A percentile compares a stretch with the other conserved stretches of the same genome.
phyloP scores from a whole-genome alignment of 1,140 invertebrate species.

The Pteromalus puparum region DNA sequence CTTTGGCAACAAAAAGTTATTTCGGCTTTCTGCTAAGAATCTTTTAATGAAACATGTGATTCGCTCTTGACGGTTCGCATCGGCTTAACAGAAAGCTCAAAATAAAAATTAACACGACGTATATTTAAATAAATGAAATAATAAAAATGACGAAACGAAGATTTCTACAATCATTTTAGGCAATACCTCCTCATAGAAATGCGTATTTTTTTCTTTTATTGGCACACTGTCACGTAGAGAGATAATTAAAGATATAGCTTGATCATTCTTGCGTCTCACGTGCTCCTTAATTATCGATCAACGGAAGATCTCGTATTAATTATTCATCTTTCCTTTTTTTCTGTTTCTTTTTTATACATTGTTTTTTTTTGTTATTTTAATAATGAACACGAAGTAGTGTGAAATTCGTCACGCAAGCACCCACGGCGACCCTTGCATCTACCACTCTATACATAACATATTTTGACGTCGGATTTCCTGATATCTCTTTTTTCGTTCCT shows the following conservation, averaged over 20 bases:
- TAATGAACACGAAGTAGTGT: slow-evolving; percentile 32
- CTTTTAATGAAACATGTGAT: slow-evolving; percentile 5
- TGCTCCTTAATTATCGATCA: slow-evolving; percentile 37
- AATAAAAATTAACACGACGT: slow-evolving; percentile 42
- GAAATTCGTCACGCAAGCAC: slow-evolving; percentile 26
- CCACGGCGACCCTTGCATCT: neutral
- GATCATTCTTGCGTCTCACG: slow-evolving; percentile 51
- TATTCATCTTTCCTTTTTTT: neutral
- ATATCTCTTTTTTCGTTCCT: slow-evolving; percentile 22
- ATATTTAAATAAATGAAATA: slow-evolving; percentile 19
- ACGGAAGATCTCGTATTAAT: slow-evolving; percentile 58
- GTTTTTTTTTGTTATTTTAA: slow-evolving; percentile 2
- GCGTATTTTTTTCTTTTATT: slow-evolving; percentile 60
- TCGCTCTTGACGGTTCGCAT: neutral
- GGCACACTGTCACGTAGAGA: slow-evolving; percentile 72
- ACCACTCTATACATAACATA: slow-evolving; percentile 32
- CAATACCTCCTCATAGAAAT: slow-evolving; percentile 56
- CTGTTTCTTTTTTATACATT: neutral
- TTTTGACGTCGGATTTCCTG: slow-evolving; percentile 36
- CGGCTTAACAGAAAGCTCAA: slow-evolving; percentile 54
- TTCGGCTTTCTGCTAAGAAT: slow-evolving; percentile 51
- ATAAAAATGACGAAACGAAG: slow-evolving; percentile 48
- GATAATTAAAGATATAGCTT: slow-evolving; percentile 57
- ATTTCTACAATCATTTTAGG: slow-evolving; percentile 56
- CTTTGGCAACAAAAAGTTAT: slow-evolving; percentile 65